A percentile compares a stretch with the other conserved stretches of the same genome.
Conservation (phyloP, 2,888 invertebrate genomes). For the Drosophila mayaguana region DNA sequence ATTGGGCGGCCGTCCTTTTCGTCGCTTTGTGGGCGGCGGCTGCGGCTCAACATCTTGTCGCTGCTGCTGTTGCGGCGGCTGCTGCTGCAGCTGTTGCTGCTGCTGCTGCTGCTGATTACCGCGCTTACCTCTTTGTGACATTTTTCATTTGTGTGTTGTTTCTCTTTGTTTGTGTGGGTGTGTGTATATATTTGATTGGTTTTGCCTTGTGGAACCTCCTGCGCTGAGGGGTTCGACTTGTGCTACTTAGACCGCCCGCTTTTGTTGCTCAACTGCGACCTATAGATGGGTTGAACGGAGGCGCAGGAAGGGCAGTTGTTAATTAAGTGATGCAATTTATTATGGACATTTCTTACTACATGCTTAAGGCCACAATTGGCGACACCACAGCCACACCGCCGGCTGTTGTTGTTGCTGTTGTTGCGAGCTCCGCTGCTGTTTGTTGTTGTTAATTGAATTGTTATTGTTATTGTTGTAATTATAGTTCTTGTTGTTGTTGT, state of each 20-base stretch:
- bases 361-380: conserved; percentile 82
- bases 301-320: conserved; percentile 7
- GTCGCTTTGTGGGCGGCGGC: conserved; percentile 90
- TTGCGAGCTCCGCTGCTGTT: conserved; percentile 30
- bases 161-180: conserved; percentile 51
- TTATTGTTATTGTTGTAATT: conserved; percentile 38
- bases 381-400: conserved; percentile 75
- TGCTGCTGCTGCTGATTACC: conserved; percentile 88
- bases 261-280: conserved; percentile 55
- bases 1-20: conserved; percentile 89
- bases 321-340: conserved; percentile 25
- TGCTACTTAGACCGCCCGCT: conserved; percentile 65
- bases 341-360: conserved; percentile 71
- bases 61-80: conserved; percentile 86
- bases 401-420: conserved; percentile 60
- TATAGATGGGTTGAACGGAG: conserved; percentile 14
- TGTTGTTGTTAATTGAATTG: conserved; percentile 32
- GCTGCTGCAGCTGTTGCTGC: conserved; percentile 85
- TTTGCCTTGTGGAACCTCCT: conserved; percentile 51
- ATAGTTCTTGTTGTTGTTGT: conserved; percentile 49
- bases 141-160: conserved; percentile 83
- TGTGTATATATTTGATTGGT: conserved; percentile 47
- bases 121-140: conserved; percentile 93
- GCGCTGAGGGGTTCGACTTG: conserved; percentile 40
- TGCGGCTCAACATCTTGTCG: conserved; percentile 85